Base-by-base conservation (phyloP, 2,113 vertebrate species). In the Saiga tatarica region DNA sequence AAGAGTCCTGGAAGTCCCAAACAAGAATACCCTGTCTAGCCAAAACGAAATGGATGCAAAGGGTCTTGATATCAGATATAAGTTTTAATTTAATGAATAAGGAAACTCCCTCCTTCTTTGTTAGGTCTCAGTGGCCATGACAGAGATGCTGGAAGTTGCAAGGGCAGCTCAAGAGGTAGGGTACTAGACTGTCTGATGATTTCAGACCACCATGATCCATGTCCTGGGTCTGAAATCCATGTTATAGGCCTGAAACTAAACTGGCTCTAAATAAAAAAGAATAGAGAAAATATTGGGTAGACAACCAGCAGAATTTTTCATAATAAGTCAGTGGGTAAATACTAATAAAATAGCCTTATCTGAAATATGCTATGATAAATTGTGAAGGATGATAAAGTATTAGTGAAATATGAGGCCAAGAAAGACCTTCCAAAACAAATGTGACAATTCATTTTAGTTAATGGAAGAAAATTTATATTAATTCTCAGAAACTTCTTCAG, bases 401-500 rank as follows among this genome's bases (percentile, higher is more conserved):
- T 52, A 45, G 55, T 52, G 30, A 74, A 93, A 42, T 47, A 74
- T 55, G 26, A 87, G 16, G 11, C 10, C 6, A 57, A 57, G 7
- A 81, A 67, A 90, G 16, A 52, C 55, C 19, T 64, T 57, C 47
- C 30, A 84, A 91, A 97, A 93, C 55, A 74, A 96, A 74, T 85
- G 15, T 10, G 84, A 19, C 12, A 39, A 85, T 39, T 97, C 26
- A 88, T 89, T 90, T 96, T 87, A 88, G 89, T 92, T 87, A 76
- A 39, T 47, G 16, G 86, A 91, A 47, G 9, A 84, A 87, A 71
- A 87, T 82, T 93, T 76, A 25, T 91, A 67, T 83, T 74, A 87
- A 57, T 60, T 94, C 47, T 71, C 62, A 74, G 76, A 91, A 74
- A 14, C n/a, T 97, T 92, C 33, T 8, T 4, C 30, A 87, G 21